Evolutionary conservation across 2,888 invertebrate genomes (phyloP).

Genomic region (Leptura quadrifasciata): DNA sequence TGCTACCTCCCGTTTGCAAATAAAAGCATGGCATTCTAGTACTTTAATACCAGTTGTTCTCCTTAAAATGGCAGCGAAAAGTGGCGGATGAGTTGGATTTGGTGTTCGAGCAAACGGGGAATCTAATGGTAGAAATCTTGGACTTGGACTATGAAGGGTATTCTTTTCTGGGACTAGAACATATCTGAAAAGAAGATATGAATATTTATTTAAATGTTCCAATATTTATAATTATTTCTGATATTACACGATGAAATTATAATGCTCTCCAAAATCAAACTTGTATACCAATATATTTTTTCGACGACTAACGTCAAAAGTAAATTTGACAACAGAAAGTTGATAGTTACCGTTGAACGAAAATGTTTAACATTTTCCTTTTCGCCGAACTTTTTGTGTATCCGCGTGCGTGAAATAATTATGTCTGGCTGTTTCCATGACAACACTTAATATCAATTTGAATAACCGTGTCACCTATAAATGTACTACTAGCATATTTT

Average conservation of each 20-base stretch:
- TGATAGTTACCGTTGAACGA: too few relatives aligned
- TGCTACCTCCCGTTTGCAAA: slow-evolving; percentile 96
- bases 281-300: too few relatives aligned
- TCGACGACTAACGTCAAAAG: too few relatives aligned
- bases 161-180: slow-evolving; percentile 74
- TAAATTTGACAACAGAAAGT: too few relatives aligned
- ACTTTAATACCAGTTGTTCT: slow-evolving; percentile 98
- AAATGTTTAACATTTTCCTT: too few relatives aligned
- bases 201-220: background rate
- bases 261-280: too few relatives aligned
- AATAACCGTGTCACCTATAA: too few relatives aligned
- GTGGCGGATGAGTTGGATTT: slow-evolving; percentile 94
- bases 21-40: slow-evolving; percentile 98
- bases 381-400: too few relatives aligned
- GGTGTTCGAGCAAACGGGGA: slow-evolving; percentile 96
- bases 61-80: slow-evolving; percentile 96
- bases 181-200: slow-evolving; percentile 68
- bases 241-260: background rate
- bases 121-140: slow-evolving; percentile 94
- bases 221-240: slow-evolving; percentile 12
- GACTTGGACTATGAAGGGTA: slow-evolving; percentile 79
- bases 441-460: too few relatives aligned
- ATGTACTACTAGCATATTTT: too few relatives aligned
- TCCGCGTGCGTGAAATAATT: too few relatives aligned
- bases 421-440: too few relatives aligned